Evolutionary conservation across 37 sponge, comb jelly and placozoan genomes (phyloP).

Genomic region (Axinella damicornis): DNA sequence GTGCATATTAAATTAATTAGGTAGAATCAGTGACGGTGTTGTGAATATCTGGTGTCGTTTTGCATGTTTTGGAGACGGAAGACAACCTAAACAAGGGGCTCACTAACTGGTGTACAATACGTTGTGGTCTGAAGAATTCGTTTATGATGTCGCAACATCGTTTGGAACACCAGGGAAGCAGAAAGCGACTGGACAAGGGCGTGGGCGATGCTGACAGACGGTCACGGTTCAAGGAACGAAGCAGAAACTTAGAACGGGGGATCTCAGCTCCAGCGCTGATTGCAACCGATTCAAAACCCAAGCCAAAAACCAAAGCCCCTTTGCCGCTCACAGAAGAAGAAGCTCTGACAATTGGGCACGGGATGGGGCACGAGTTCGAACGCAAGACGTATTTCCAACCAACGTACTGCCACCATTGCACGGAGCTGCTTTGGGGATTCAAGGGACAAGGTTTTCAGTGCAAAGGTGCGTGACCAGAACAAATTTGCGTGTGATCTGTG

Average conservation of each 20-base stretch:
- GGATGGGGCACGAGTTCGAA: constrained; percentile 72
- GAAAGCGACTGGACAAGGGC: background rate
- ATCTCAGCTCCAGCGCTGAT: constrained; percentile 35
- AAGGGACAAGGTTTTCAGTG: constrained; percentile 81
- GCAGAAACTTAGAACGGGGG: constrained; percentile 33
- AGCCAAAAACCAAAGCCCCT: background rate
- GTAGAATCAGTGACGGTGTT: too few species aligned
- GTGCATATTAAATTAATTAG: too few species aligned
- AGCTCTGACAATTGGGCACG: constrained; percentile 35
- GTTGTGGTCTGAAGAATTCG: too few species aligned
- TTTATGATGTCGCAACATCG: too few species aligned
- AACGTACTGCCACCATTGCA: constrained; percentile 89
- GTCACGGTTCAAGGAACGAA: constrained; percentile 32
- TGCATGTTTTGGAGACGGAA: too few species aligned
- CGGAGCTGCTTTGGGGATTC: constrained; percentile 88
- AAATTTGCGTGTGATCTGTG: too few species aligned
- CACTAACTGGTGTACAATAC: too few species aligned
- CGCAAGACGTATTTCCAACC: constrained; percentile 81
- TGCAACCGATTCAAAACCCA: background rate
- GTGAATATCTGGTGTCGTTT: too few species aligned
- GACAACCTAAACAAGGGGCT: too few species aligned
- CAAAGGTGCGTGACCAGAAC: constrained; percentile 45
- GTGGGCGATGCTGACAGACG: constrained; percentile 9
- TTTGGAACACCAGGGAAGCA: constrained; percentile 19
- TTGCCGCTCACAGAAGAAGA: constrained; percentile 28